phyloP scores from a whole-genome alignment of 2,797 vertebrate genomes.

The Strix occidentalis region DNA sequence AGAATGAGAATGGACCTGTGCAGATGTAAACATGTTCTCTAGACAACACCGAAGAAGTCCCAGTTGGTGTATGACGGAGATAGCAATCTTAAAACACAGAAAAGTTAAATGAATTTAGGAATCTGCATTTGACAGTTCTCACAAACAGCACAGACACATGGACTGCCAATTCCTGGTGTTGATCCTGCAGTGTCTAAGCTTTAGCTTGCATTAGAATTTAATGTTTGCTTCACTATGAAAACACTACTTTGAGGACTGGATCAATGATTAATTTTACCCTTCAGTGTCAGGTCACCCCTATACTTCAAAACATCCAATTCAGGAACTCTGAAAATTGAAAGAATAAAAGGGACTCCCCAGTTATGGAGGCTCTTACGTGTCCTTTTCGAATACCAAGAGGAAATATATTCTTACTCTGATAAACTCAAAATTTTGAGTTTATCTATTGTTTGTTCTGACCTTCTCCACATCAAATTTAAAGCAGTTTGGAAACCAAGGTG shows the following conservation, averaged over 20 bases:
- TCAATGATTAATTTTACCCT: background rate
- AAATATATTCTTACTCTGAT: background rate
- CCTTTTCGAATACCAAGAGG: background rate
- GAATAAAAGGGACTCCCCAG: background rate
- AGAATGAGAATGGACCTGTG: background rate
- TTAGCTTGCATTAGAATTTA: background rate
- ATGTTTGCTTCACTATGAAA: background rate
- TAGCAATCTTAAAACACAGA: background rate
- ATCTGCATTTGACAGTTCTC: background rate
- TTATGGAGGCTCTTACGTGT: background rate
- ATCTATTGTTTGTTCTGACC: background rate
- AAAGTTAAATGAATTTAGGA: background rate
- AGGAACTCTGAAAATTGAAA: background rate
- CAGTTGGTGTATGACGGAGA: rapidly evolving
- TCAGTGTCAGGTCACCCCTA: background rate
- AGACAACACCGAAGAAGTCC: background rate
- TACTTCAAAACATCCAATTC: background rate
- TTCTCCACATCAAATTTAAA: background rate
- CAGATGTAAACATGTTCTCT: background rate
- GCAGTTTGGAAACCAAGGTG: background rate
- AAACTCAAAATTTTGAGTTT: background rate
- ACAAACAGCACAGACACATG: background rate
- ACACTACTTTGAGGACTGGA: background rate
- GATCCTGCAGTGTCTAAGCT: background rate
- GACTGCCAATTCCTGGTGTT: background rate